These are phyloP conservation scores for Zaprionus vittiger DNA, from an alignment of 1,140 invertebrate genomes.

Conservation along the genomic window DNA sequence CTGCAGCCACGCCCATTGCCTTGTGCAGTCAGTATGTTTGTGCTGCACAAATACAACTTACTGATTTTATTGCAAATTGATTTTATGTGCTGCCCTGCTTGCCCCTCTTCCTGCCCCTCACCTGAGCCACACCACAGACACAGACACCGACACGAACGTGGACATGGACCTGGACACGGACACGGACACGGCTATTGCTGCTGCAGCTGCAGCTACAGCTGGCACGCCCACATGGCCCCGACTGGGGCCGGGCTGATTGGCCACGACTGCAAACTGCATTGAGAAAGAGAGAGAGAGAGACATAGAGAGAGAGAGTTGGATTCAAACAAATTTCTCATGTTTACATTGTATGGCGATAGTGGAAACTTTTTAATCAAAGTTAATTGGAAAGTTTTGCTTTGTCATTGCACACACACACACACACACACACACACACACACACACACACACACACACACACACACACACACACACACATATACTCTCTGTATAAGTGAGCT, in stretches of 20 bases:
- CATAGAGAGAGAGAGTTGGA: constrained; percentile 43
- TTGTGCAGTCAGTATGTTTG: constrained; percentile 48
- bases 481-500: too few species aligned
- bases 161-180: constrained; percentile 11
- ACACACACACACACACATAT: constrained; percentile 22
- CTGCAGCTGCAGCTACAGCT: background rate
- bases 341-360: constrained; percentile 81
- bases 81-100: constrained; percentile 70
- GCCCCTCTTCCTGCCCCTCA: background rate
- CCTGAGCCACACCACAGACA: constrained; percentile 48
- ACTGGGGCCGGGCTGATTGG: constrained; percentile 19
- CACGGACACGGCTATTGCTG: constrained; percentile 10
- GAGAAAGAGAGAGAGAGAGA: constrained; percentile 1
- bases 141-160: constrained; percentile 15
- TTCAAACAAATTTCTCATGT: constrained; percentile 83
- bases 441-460: constrained; percentile 44
- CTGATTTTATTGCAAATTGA: constrained; percentile 82
- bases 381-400: constrained; percentile 83
- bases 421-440: constrained; percentile 33
- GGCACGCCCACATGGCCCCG: constrained; percentile 11
- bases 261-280: constrained; percentile 24
- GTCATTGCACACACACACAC: constrained; percentile 67
- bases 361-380: constrained; percentile 83
- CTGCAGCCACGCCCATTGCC: constrained; percentile 1
- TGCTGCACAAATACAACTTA: constrained; percentile 75